Conservation (phyloP, 2,797 vertebrate genomes). For the Sitta carolinensis region DNA sequence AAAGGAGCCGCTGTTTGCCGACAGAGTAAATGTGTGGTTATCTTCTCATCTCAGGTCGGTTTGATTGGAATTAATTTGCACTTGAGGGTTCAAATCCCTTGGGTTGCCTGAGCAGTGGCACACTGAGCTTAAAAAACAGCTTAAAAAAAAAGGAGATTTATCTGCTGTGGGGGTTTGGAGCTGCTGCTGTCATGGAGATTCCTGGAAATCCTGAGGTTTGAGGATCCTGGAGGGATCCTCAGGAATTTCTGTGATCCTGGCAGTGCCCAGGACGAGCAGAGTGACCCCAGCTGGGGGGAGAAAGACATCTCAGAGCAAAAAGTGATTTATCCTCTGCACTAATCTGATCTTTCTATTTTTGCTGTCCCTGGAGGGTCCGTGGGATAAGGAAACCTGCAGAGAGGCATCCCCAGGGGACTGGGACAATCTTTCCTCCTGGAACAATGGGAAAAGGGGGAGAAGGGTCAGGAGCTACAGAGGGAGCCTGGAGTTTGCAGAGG, state of each 20-base stretch:
- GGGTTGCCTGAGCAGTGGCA: background rate
- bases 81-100: background rate
- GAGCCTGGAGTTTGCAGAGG: background rate
- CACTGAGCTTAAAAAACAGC: background rate
- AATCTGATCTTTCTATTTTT: background rate
- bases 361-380: rapidly evolving
- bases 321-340: background rate
- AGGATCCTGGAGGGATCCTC: background rate
- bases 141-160: rapidly evolving
- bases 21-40: background rate
- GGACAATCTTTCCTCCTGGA: background rate
- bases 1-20: background rate
- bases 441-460: background rate
- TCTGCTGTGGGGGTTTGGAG: background rate
- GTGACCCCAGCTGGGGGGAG: background rate
- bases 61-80: background rate
- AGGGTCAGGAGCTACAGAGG: background rate
- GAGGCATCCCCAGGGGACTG: background rate
- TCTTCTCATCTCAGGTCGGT: background rate
- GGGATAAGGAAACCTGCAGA: background rate
- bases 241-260: background rate
- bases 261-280: rapidly evolving
- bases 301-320: background rate
- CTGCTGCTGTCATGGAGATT: background rate
- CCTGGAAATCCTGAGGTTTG: background rate